Base-by-base conservation (phyloP, 2,113 vertebrate genomes). In the Scomber colias region DNA sequence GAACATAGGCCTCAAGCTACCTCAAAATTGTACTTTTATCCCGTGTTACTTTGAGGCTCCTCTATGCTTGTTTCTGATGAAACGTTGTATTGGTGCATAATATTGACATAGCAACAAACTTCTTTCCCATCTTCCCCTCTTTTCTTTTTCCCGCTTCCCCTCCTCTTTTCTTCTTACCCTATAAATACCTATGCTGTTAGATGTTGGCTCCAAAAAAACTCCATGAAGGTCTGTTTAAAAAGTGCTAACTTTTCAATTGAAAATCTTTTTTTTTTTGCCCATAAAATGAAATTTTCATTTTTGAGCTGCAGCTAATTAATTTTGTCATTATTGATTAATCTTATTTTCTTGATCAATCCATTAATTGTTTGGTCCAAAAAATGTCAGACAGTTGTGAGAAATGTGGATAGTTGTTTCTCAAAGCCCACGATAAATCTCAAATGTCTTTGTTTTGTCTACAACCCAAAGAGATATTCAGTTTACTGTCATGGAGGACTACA, bases 1-100 rank as follows among this genome's bases (percentile, higher is more conserved):
- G 14, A 85, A 75, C 1, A 4, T 0, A 59, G 27, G 31, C 55
- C 13, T 31, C 21, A 75, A 65, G 56, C 66, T 82, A 16, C 51
- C 44, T 74, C 21, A 54, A 57, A 5, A 13, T 59, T 13, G 44
- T 51, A 0, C 11, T 17, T 45, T 55, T 24, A 45, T 35, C 3
- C 17, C 48, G 1, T 14, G 17, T 56, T 46, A 16, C 30, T 31
- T 14, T 65, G 5, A 53, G 54, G 57, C 15, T 35, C 69, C 10
- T 75, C 19, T 5, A 4, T 44, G 21, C 21, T 64, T 57, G 12
- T 54, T 51, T 35, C 19, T 59, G 57, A 64, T 74, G 30, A 64
- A 64, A 64, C 7, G 35, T 9, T 9, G 35, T 40, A 40, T 40
- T 40, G 35, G 9, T 40, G 35, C 35, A 40, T 40, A 9, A 40